Evolutionary conservation across 2,888 invertebrate genomes (phyloP).

Genomic region (Actias luna): DNA sequence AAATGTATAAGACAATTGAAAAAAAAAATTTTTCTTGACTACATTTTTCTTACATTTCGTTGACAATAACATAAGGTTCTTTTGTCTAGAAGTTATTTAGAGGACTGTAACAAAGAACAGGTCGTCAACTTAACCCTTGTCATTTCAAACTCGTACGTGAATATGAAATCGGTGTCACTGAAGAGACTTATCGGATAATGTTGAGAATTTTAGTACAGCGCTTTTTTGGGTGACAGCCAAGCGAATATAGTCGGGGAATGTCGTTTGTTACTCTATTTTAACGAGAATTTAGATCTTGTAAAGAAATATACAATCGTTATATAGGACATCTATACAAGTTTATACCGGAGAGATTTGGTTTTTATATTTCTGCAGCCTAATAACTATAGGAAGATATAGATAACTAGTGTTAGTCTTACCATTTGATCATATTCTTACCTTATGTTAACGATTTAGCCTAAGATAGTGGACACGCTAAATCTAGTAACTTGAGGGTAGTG

Average conservation of each 20-base stretch:
- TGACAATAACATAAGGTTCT: not conserved
- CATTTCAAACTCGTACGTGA: not conserved
- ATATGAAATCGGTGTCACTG: slow-evolving; percentile 2
- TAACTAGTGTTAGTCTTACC: no score
- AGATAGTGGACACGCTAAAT: no score
- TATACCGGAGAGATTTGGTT: not conserved
- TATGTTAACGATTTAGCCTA: no score
- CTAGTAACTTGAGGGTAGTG: no score
- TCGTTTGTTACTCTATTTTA: not conserved
- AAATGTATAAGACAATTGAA: no score
- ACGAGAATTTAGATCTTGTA: not conserved
- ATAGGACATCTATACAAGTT: not conserved
- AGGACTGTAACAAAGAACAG: not conserved
- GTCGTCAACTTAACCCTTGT: not conserved
- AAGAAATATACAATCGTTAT: not conserved
- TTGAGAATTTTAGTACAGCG: not conserved
- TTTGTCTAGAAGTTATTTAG: not conserved
- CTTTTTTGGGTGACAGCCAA: not conserved
- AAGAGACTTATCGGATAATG: not conserved
- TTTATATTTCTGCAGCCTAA: no score
- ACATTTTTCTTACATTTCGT: not conserved
- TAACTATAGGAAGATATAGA: no score
- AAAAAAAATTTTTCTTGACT: no score
- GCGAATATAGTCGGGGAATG: not conserved
- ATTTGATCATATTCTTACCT: no score